Conservation (phyloP, 2,888 invertebrate species). For the Agrotis puta region DNA sequence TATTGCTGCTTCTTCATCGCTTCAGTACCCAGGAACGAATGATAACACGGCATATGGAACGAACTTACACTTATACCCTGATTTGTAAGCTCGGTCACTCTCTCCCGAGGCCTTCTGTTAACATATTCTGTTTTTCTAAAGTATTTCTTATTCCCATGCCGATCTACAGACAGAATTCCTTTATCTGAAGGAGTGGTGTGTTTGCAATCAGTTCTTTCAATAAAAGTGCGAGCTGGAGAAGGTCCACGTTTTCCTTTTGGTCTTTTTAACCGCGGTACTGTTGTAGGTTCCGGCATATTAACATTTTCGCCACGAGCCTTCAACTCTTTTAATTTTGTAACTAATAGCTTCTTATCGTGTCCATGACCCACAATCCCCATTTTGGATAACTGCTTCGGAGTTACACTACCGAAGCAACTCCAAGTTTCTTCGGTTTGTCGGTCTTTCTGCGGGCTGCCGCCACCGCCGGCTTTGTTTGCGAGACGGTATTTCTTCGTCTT, state of each 20-base stretch:
- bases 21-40: slow-evolving; percentile 82
- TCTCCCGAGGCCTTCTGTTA: slow-evolving; percentile 77
- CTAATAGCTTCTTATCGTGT: slow-evolving; percentile 80
- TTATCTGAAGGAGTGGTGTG: slow-evolving; percentile 81
- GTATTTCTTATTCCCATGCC: slow-evolving; percentile 79
- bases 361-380: slow-evolving; percentile 87
- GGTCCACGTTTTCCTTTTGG: slow-evolving; percentile 22
- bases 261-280: slow-evolving; percentile 67
- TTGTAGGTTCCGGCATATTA: slow-evolving; percentile 74
- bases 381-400: slow-evolving; percentile 78
- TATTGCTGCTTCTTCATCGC: slow-evolving; percentile 76
- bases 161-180: slow-evolving; percentile 80
- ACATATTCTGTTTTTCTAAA: slow-evolving; percentile 74
- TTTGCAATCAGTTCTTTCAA: slow-evolving; percentile 74
- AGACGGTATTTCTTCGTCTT: slow-evolving; percentile 31
- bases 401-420: slow-evolving; percentile 85
- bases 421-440: slow-evolving; percentile 75
- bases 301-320: slow-evolving; percentile 78
- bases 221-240: slow-evolving; percentile 44
- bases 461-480: slow-evolving; percentile 42
- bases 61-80: slow-evolving; percentile 84
- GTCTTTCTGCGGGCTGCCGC: slow-evolving; percentile 67
- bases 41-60: slow-evolving; percentile 85
- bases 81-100: slow-evolving; percentile 71
- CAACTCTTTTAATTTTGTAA: slow-evolving; percentile 76